Percentiles rank a stretch among this genome's conserved stretches.
Conservation (phyloP, 2,113 vertebrate genomes). For the Platysternon megacephalum region DNA sequence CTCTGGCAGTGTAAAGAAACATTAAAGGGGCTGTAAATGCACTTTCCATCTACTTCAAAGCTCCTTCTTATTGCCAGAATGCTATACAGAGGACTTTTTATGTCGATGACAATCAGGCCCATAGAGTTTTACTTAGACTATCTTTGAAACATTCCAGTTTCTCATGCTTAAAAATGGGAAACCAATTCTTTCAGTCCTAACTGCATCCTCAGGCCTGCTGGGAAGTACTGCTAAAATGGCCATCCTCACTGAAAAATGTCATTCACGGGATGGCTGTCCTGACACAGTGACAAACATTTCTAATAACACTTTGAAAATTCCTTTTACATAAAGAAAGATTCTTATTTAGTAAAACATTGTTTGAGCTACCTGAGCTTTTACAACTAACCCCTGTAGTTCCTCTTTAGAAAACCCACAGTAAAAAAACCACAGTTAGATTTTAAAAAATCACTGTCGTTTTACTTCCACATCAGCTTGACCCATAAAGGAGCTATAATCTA, state of each 20-base stretch:
- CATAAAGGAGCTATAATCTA: not conserved
- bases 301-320: not conserved
- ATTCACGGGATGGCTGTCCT: not conserved
- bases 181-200: not conserved
- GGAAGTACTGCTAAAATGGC: not conserved
- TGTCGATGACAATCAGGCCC: not conserved
- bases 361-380: not conserved
- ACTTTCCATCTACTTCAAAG: not conserved
- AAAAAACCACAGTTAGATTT: not conserved
- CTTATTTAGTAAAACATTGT: not conserved
- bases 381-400: not conserved
- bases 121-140: no score
- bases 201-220: not conserved
- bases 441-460: not conserved
- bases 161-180: not conserved
- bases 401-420: not conserved
- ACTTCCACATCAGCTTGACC: not conserved
- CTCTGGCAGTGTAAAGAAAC: not conserved
- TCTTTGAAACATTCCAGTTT: not conserved
- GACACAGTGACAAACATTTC: not conserved
- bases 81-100: no score
- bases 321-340: not conserved
- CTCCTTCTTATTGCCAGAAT: not conserved
- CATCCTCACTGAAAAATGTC: not conserved
- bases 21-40: not conserved